A percentile compares a stretch with the other conserved stretches of the same genome.
phyloP scores from a whole-genome alignment of 37 sponge, comb jelly and placozoan species.

The Eunapius fragilis region DNA sequence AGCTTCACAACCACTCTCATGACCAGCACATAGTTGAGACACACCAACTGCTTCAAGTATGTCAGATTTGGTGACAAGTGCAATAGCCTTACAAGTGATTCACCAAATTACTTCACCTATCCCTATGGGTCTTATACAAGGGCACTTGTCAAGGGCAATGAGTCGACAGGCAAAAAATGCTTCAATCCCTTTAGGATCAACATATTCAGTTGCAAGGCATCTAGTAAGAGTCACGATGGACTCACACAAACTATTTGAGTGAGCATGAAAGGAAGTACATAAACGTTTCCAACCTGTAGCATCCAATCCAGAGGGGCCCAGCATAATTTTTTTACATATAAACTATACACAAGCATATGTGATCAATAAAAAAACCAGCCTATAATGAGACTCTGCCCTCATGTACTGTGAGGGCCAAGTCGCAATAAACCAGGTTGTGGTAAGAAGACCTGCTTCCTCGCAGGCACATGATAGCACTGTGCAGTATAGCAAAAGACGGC shows the following conservation, averaged over 20 bases:
- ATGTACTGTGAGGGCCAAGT: too few relatives aligned
- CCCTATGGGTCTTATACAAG: slow-evolving; percentile 55
- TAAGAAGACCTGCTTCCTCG: too few relatives aligned
- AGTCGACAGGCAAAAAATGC: slow-evolving; percentile 56
- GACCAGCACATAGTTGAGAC: slow-evolving; percentile 73
- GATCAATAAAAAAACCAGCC: too few relatives aligned
- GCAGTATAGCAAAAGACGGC: too few relatives aligned
- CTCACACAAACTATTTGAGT: slow-evolving; percentile 48
- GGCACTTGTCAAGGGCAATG: slow-evolving; percentile 67
- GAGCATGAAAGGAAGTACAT: slow-evolving; percentile 23
- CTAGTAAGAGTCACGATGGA: slow-evolving; percentile 44
- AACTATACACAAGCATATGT: too few relatives aligned
- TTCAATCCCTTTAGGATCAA: slow-evolving; percentile 31
- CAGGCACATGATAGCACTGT: too few relatives aligned
- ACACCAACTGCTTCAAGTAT: slow-evolving; percentile 48
- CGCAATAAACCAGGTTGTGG: too few relatives aligned
- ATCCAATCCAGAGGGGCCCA: slow-evolving; percentile 60
- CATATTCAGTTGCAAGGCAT: slow-evolving; percentile 20
- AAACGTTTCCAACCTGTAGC: slow-evolving; percentile 40
- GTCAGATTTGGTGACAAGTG: slow-evolving; percentile 18
- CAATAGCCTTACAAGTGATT: slow-evolving; percentile 47
- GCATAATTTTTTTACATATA: too few relatives aligned
- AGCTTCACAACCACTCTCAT: slow-evolving; percentile 49
- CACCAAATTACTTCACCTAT: slow-evolving; percentile 40
- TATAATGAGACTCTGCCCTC: too few relatives aligned